Evolutionary conservation across 2,113 vertebrate genomes (phyloP), one percentile per base, ranked within the genome.

Genomic region (Agapornis roseicollis): DNA sequence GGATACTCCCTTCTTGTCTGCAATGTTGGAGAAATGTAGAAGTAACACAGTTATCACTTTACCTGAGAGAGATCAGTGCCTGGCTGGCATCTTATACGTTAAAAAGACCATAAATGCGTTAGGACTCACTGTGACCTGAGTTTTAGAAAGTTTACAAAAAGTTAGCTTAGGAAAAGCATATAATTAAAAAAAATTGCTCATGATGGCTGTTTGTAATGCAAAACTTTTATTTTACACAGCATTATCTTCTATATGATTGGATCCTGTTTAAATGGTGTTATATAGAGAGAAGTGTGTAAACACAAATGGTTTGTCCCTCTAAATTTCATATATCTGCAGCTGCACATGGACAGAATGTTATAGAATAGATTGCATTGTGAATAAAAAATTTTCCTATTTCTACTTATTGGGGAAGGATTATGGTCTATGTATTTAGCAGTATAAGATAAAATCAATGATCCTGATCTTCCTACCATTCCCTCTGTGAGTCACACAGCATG

Each of bases 401-500:
- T 78, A 12, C 90, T 46, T 77, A 78, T 37, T 80, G 65, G 31
- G 85, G 66, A 23, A 65, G 10, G 33, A 55, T 61, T 83, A 13
- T n/a, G 44, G 74, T 80, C 29, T 92, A 56, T 71, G 88, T 1
- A 60, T 92, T 95, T 37, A 76, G 64, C 65, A 64, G 20, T 13
- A 10, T n/a, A 74, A 80, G 20, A 39, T 27, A 42, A 5, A 83
- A 85, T 55, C 4, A 0, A 83, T 83, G 74, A 80, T 74, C 25
- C 37, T 60, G 33, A 91, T 60, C 27, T 88, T 77, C 73, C 52
- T 84, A 60, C 31, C 44, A 52, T 79, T 93, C 55, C 60, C 49
- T 63, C 55, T 74, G n/a, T 53, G 76, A 94, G 31, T 88, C 90
- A 93, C 64, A 63, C 69, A 94, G 80, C 71, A 70, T 90, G 82